A percentile compares a stretch with the other conserved stretches of the same genome.
These are phyloP conservation scores for Ceratoteleas bidentatus DNA, from an alignment of 1,140 invertebrate genomes.

Conservation along the genomic window DNA sequence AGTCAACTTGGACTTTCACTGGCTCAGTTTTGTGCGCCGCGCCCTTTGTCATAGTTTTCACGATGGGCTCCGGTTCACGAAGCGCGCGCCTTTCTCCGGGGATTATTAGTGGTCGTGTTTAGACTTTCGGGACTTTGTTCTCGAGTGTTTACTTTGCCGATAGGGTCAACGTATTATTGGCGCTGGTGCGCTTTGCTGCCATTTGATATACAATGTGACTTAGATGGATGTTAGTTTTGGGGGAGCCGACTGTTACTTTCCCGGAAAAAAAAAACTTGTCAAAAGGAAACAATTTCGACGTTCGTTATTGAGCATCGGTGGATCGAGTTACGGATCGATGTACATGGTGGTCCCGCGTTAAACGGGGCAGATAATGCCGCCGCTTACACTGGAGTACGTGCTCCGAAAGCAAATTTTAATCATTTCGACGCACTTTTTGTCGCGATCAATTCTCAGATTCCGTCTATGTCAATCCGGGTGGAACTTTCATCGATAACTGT, in stretches of 20 bases:
- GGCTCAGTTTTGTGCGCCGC: conserved; percentile 11
- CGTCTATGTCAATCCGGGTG: too few species aligned
- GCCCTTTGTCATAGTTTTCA: conserved; percentile 42
- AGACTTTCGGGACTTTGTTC: not conserved
- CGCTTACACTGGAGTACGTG: too few species aligned
- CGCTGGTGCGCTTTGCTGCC: not conserved
- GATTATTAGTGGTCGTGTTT: conserved; percentile 33
- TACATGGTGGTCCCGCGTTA: too few species aligned
- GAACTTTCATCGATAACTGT: too few species aligned
- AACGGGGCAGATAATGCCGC: too few species aligned
- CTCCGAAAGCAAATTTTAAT: too few species aligned
- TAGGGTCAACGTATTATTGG: conserved; percentile 4
- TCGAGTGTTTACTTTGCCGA: conserved; percentile 34
- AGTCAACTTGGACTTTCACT: conserved; percentile 48
- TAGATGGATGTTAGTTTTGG: too few species aligned
- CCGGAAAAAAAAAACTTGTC: not conserved
- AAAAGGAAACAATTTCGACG: too few species aligned
- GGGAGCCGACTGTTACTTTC: not conserved
- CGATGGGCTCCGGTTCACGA: conserved; percentile 23
- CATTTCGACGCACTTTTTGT: too few species aligned
- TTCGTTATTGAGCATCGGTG: too few species aligned
- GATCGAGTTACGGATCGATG: too few species aligned
- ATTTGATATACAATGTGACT: not conserved
- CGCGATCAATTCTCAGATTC: too few species aligned
- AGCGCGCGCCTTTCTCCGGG: conserved; percentile 19